These are phyloP conservation scores for Aspidiotus rigidus DNA, from an alignment of 2,888 invertebrate species.

Conservation along the genomic window DNA sequence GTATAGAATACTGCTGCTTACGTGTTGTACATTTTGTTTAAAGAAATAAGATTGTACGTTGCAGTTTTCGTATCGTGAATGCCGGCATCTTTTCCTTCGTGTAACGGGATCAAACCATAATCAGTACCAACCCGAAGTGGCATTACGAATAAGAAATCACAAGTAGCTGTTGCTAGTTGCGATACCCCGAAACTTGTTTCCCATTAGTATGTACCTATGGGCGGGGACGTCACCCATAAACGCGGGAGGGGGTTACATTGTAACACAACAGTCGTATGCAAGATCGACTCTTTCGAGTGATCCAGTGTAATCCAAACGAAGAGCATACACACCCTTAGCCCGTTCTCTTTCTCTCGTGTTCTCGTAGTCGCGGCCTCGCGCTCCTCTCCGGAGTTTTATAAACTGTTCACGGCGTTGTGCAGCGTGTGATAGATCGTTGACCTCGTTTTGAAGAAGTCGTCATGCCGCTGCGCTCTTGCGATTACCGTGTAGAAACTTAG, in stretches of 20 bases:
- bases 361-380: background rate
- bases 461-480: slow-evolving; percentile 29
- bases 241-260: slow-evolving; percentile 29
- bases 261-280: background rate
- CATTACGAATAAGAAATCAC: background rate
- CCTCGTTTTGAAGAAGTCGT: slow-evolving; percentile 29
- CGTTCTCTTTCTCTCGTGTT: slow-evolving; percentile 21
- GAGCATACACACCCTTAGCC: slow-evolving; percentile 29
- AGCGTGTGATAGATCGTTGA: slow-evolving; percentile 31
- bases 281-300: slow-evolving; percentile 18
- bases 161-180: background rate
- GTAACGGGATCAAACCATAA: no score
- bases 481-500: slow-evolving; percentile 10
- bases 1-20: no score
- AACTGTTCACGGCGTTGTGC: slow-evolving; percentile 11
- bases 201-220: slow-evolving; percentile 10
- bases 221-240: slow-evolving; percentile 27
- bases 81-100: no score
- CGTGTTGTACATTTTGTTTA: no score
- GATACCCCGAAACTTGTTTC: slow-evolving; percentile 2
- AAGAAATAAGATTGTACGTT: no score
- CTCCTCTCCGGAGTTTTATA: slow-evolving; percentile 13
- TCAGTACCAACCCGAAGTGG: slow-evolving; percentile 1
- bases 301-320: slow-evolving; percentile 21
- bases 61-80: no score